Evolutionary conservation across 2,113 vertebrate species (phyloP), one percentile per base, ranked within the genome.

Genomic region (Martes martes): DNA sequence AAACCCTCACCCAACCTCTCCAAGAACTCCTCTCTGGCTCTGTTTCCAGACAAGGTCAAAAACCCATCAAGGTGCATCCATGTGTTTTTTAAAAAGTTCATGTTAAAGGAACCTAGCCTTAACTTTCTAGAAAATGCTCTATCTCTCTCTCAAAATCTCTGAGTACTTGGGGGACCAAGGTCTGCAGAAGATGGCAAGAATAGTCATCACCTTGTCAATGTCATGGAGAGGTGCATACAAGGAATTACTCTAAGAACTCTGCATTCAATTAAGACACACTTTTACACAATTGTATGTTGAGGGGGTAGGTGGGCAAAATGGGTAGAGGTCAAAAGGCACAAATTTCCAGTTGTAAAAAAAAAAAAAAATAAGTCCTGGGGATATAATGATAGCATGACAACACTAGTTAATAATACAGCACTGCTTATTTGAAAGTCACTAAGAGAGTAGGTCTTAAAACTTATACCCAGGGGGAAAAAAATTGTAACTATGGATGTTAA

Each of bases 1-100:
- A 96, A 94, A 93, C 42, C 74, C 50, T 96, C 82, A 52, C 73
- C 76, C 92, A 81, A 50, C 79, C 94, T 74, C 92, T 92, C 81
- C 50, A n/a, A 83, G 50, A 94, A 91, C 28, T 47, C 73, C 87
- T 61, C 94, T 67, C 21, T 4, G 24, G 26, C 79, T 94, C 73
- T 8, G 36, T 73, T 74, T 86, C 28, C 7, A 36, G 69, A 61
- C 73, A 97, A 50, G 24, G 82, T 55, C 55, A 93, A 36, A 93
- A 69, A 93, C 18, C 52, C 61, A 7, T 13, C 2, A 1, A 79
- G 50, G 23, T 2, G 18, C 31, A 83, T 16, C 50, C 13, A 4
- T 19, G 76, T 39, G 39, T 39, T 13, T 47, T 42, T 4, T 5
- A 16, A 55, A 88, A 7, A 42, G 2, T 33, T 63, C 28, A 52